Evolutionary conservation across 2,888 invertebrate species (phyloP).

Genomic region (Drosophila affinis): DNA sequence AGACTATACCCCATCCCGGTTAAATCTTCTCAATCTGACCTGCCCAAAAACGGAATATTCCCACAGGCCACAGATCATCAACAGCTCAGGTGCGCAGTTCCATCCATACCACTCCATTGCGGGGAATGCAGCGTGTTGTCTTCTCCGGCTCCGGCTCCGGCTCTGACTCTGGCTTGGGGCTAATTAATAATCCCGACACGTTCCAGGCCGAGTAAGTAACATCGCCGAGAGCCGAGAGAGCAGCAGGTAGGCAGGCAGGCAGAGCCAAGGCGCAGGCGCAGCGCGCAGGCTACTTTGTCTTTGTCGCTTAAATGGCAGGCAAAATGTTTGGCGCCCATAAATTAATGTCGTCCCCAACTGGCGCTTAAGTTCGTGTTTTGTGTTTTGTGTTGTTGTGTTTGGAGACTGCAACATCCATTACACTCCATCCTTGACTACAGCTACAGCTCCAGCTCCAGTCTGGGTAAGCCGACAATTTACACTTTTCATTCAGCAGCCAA

Average conservation of each 20-base stretch:
- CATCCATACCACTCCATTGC: no score
- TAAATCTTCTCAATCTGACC: conserved; percentile 4
- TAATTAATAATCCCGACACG: conserved; percentile 74
- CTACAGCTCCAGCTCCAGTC: background rate
- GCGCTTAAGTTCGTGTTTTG: conserved; percentile 61
- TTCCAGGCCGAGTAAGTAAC: conserved; percentile 27
- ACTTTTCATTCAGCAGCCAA: conserved; percentile 55
- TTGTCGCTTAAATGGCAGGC: conserved; percentile 75
- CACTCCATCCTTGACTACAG: conserved; percentile 8
- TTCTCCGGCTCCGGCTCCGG: background rate
- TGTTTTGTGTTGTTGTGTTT: background rate
- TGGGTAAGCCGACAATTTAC: conserved; percentile 57
- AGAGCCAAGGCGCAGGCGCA: background rate
- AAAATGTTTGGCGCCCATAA: conserved; percentile 75
- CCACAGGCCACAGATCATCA: conserved; percentile 30
- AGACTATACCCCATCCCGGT: no score
- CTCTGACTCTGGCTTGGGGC: conserved; percentile 3
- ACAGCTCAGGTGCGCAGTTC: conserved; percentile 14
- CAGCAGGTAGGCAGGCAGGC: background rate
- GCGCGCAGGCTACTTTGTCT: conserved; percentile 65
- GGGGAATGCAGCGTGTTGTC: conserved; percentile 1
- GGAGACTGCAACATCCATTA: conserved; percentile 8
- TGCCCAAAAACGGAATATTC: conserved; percentile 16
- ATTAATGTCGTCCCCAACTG: conserved; percentile 59
- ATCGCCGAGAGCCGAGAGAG: conserved; percentile 1